These are phyloP conservation scores for Pyrgilauda ruficollis DNA, from an alignment of 2,113 vertebrate genomes.

Conservation along the genomic window DNA sequence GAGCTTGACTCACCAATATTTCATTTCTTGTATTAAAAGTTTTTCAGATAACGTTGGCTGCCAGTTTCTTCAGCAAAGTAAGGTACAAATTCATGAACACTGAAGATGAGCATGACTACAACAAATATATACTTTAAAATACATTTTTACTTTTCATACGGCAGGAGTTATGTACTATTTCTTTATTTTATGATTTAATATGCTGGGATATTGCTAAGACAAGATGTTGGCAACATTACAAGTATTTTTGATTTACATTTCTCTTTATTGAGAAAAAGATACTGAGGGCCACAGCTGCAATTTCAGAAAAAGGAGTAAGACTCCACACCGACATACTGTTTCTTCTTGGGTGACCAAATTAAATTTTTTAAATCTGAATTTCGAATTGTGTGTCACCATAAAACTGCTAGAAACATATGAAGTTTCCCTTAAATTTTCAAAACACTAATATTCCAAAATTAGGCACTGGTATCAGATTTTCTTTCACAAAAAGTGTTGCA, in stretches of 20 bases:
- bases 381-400: neutral
- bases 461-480: neutral
- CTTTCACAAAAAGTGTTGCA: neutral
- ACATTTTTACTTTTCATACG: neutral
- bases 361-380: neutral
- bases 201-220: neutral
- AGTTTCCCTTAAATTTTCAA: neutral
- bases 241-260: slow-evolving; percentile 12
- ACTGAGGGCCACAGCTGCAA: neutral
- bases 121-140: neutral
- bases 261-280: neutral
- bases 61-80: neutral
- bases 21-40: neutral
- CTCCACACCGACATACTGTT: neutral
- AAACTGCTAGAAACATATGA: neutral
- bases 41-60: neutral
- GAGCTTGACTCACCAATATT: neutral
- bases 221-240: neutral
- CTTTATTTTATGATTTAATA: slow-evolving; percentile 13
- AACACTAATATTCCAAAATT: neutral
- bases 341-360: neutral
- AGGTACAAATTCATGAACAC: neutral
- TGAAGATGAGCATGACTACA: neutral
- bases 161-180: neutral
- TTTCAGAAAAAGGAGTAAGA: slow-evolving; percentile 3